Conservation (phyloP, 2,113 vertebrate species). For the Pholis gunnellus region DNA sequence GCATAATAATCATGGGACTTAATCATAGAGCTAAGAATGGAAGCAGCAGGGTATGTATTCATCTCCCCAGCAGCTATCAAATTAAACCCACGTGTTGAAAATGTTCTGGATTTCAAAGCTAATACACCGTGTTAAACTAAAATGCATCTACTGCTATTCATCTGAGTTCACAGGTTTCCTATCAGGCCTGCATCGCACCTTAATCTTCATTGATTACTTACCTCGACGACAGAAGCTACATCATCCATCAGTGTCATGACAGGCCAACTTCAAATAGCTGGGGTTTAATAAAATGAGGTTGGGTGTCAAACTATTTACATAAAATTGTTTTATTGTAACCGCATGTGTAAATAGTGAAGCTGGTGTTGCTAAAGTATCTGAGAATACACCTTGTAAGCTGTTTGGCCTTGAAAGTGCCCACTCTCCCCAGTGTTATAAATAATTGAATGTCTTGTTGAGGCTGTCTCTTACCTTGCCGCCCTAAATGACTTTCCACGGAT, state of each 20-base stretch:
- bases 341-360: slow-evolving; percentile 9
- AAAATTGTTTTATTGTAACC: slow-evolving; percentile 6
- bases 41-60: slow-evolving; percentile 23
- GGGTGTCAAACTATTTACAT: neutral
- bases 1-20: slow-evolving; percentile 40
- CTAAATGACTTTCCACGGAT: slow-evolving; percentile 75
- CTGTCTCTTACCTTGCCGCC: slow-evolving; percentile 68
- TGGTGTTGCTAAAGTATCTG: slow-evolving; percentile 28
- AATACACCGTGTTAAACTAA: slow-evolving; percentile 1
- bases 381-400: slow-evolving; percentile 57
- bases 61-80: slow-evolving; percentile 12
- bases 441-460: slow-evolving; percentile 79
- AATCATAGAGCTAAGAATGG: slow-evolving; percentile 41
- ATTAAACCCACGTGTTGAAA: slow-evolving; percentile 13
- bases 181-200: slow-evolving; percentile 10
- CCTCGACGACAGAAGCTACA: neutral
- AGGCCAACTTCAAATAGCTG: neutral
- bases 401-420: slow-evolving; percentile 76
- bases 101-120: slow-evolving; percentile 10
- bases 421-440: slow-evolving; percentile 73
- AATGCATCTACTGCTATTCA: slow-evolving; percentile 2
- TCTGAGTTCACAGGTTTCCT: slow-evolving; percentile 20
- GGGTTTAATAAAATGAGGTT: neutral
- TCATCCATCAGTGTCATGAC: slow-evolving; percentile 3
- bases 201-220: slow-evolving; percentile 15